Evolutionary conservation across 2,888 invertebrate genomes (phyloP), one percentile per base, ranked within the genome.

Genomic region (Tachina fera): DNA sequence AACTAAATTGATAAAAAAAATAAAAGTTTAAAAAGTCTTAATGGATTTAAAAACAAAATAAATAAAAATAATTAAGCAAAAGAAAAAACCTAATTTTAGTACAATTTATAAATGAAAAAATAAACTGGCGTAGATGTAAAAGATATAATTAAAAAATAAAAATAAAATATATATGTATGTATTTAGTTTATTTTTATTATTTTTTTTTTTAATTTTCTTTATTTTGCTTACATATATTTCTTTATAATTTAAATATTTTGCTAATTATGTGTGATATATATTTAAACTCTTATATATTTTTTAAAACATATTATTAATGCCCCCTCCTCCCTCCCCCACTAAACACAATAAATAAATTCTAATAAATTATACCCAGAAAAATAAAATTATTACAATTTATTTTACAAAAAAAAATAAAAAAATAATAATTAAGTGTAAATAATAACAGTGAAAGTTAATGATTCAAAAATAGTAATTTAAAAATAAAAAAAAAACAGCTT

Each of bases 251-350:
- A 65, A 78, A 82, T 82, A 79, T 82, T 83, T 83, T 86, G 83
- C 79, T 86, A 83, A 83, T 86, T 86, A 86, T 86, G 86, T 86
- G 86, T 86, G 86, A 86, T 86, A 86, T 86, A 86, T 80, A 86
- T 86, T 83, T 86, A 86, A 80, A 86, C 83, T 80, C 79, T 76
- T 80, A 77, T 60, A 67, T 77, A 63, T 63, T 84, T 76, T 75
- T 70, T 47, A 84, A 82, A 72, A 19, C n/a, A 51, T 58, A 61
- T 61, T 75, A 68, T 49, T 72, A 71, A 72, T 31, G 31, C 31
- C 6, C 3, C 19, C 31, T 4, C 3, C n/a, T n/a, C n/a, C n/a
- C n/a, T n/a, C n/a, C n/a, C n/a, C 39, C 43, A n/a, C 39, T 60
- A 60, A 61, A 61, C 11, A 58, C 41, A 58, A 70, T 43, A 78